Evolutionary conservation across 2,888 invertebrate species (phyloP), one percentile per base, ranked within the genome.

Genomic region (Lobophora halterata): DNA sequence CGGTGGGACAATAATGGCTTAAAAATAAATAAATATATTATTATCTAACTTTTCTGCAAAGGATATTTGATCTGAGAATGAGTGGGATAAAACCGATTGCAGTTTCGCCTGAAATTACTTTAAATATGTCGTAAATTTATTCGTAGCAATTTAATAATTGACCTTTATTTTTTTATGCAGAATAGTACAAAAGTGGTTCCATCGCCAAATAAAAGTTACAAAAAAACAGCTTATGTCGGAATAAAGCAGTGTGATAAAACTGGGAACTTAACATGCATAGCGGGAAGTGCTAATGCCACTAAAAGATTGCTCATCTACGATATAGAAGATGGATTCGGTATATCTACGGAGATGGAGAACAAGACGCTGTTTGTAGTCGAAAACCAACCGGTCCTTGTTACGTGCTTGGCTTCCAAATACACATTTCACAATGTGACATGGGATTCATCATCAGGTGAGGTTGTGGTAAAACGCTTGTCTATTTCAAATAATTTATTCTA

Each of bases 351-450:
- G 11, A 6, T 2, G 2, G 13, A 24, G 0, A 34, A 61, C 0
- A 53, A 60, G 4, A 52, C 48, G 6, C 1, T 27, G 1, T 80
- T 79, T 78, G 79, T 66, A 35, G 41, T 72, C 1, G 65, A 82
- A 53, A 58, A 65, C 10, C 53, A 74, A 5, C 47, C 55, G 3
- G 65, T 78, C 1, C 46, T 41, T 3, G 23, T 78, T 2, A 64
- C 62, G 29, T 87, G 86, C 48, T 49, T 74, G 14, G 86, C 79
- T 14, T 83, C 85, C 0, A 65, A 56, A 44, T 73, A 78, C 41
- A 61, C 76, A 6, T 85, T 66, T 45, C 9, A 28, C 1, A 68
- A 64, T 36, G 66, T 81, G 0, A 65, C 66, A n/a, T 87, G 86
- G 86, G n/a, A n/a, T n/a, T n/a, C n/a, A n/a, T n/a, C n/a, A n/a